phyloP scores from a whole-genome alignment of 2,888 invertebrate species.

The Tetrapedia diversipes region DNA sequence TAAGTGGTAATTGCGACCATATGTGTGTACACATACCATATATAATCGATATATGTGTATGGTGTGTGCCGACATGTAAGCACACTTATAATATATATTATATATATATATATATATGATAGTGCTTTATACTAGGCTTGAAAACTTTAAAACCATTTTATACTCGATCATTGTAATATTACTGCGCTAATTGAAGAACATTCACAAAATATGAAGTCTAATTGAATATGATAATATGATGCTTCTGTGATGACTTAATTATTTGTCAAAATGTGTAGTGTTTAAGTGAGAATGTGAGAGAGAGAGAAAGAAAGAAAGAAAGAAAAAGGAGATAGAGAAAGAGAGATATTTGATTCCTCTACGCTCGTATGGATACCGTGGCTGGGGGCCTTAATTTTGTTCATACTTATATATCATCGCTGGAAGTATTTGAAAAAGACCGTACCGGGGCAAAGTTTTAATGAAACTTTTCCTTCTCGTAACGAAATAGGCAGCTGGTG shows the following conservation, averaged over 20 bases:
- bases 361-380: conserved; percentile 68
- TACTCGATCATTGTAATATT: conserved; percentile 81
- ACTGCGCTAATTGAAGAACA: conserved; percentile 77
- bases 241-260: conserved; percentile 82
- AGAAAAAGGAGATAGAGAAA: conserved; percentile 28
- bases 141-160: conserved; percentile 78
- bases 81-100: conserved; percentile 66
- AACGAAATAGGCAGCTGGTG: conserved; percentile 23
- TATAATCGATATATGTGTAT: conserved; percentile 49
- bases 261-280: conserved; percentile 78
- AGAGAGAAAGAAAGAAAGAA: conserved; percentile 27
- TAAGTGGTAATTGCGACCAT: conserved; percentile 68
- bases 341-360: conserved; percentile 58
- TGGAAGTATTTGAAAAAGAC: conserved; percentile 30
- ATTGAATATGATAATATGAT: conserved; percentile 79
- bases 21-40: conserved; percentile 64
- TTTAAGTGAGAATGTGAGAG: conserved; percentile 62
- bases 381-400: conserved; percentile 56
- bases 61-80: conserved; percentile 61
- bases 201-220: conserved; percentile 78
- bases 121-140: conserved; percentile 82
- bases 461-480: conserved; percentile 24
- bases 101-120: no score
- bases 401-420: conserved; percentile 44
- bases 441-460: conserved; percentile 36